Evolutionary conservation across 1,140 invertebrate species (phyloP), one percentile per base, ranked within the genome.

Genomic region (Zaprionus nigranus): DNA sequence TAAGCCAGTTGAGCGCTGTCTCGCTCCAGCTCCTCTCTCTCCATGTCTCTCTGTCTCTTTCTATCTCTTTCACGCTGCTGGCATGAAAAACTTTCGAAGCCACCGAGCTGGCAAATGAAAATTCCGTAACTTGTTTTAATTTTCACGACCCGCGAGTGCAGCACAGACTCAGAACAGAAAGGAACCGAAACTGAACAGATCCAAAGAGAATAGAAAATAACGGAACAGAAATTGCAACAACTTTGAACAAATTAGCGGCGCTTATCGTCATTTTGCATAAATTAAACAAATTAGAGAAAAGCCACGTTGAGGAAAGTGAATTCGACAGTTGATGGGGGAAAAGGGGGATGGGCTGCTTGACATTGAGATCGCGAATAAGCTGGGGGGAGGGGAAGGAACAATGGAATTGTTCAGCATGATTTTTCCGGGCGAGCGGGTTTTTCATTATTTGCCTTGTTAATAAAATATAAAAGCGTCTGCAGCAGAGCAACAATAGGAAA

Each of bases 251-350:
- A 82, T 82, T 83, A 78, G 70, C 75, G 75, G 40, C 75, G 69
- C 68, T 84, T 84, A 81, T 85, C 82, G 75, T 12, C 75, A 86
- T 86, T 85, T 87, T 85, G 83, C 82, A 82, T 85, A 85, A 85
- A 86, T 85, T 86, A 82, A 85, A 82, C 71, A 78, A 85, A 86
- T 86, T 85, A 85, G 67, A 56, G 69, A 56, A 73, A 73, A 73
- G 58, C 62, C 57, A 62, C 28, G 57, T 43, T 40, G 63, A 34
- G 12, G 36, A 71, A 64, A 75, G 58, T 56, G 70, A 73, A 54
- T 71, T 56, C 64, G 34, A 68, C 34, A 59, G 59, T 73, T 38
- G 36, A 12, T 38, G 12, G 36, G 36, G 30, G 30, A 9, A 34
- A 9, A 38, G 12, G 36, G 24, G 63, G 30, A 36, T 30, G 57